Conservation (phyloP, 1,140 invertebrate genomes). For the Drosophila setifemur region DNA sequence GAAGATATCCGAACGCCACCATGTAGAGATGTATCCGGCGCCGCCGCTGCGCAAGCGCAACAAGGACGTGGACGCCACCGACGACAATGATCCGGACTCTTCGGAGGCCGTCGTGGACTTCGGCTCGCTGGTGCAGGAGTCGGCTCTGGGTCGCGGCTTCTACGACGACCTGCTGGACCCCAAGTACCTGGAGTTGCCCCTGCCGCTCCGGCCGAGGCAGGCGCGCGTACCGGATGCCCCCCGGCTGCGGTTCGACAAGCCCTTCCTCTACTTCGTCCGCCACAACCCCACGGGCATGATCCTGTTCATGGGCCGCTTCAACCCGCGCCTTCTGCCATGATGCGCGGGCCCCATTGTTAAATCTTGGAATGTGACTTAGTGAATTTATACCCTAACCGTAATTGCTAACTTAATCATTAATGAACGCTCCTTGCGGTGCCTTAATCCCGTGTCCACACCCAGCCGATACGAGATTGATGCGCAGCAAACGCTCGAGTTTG, state of each 20-base stretch:
- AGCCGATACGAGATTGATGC: conserved; percentile 68
- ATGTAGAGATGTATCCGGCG: conserved; percentile 90
- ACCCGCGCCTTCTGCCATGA: conserved; percentile 89
- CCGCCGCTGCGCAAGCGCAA: conserved; percentile 84
- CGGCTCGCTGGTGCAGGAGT: conserved; percentile 82
- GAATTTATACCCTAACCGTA: conserved; percentile 50
- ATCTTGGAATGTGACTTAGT: conserved; percentile 37
- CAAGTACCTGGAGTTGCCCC: conserved; percentile 85
- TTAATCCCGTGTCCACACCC: conserved; percentile 64
- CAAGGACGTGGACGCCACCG: conserved; percentile 67
- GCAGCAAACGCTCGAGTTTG: conserved; percentile 52
- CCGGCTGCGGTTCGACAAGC: conserved; percentile 90
- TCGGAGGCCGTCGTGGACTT: conserved; percentile 68
- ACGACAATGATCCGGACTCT: conserved; percentile 58
- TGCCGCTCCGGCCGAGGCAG: conserved; percentile 87
- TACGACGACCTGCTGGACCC: conserved; percentile 86
- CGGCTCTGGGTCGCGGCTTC: conserved; percentile 84
- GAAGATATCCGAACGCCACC: conserved; percentile 87
- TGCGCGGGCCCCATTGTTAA: conserved; percentile 23
- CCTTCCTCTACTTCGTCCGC: conserved; percentile 92
- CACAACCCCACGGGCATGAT: conserved; percentile 94
- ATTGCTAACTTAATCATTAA: conserved; percentile 62
- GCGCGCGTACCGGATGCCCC: conserved; percentile 87
- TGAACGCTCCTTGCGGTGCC: conserved; percentile 58
- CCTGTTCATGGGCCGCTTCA: conserved; percentile 92